Evolutionary conservation across 2,888 invertebrate genomes (phyloP).

Genomic region (Tuberolachnus salignus): DNA sequence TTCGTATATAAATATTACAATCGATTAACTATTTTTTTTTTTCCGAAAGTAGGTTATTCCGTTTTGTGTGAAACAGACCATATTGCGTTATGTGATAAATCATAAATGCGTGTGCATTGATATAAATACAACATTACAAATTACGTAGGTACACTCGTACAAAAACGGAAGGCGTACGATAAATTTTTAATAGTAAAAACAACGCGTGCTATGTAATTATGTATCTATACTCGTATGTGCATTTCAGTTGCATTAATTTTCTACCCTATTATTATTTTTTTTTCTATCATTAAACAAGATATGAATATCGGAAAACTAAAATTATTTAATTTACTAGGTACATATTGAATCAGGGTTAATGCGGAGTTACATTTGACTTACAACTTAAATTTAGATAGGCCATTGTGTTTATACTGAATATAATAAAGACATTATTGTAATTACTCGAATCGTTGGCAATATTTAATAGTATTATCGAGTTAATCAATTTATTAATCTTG

Average conservation of each 20-base stretch:
- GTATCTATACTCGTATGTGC: background rate
- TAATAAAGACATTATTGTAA: too few relatives aligned
- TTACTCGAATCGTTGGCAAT: too few relatives aligned
- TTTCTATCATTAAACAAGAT: too few relatives aligned
- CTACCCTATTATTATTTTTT: background rate
- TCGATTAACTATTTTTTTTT: constrained; percentile 15
- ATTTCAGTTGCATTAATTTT: constrained; percentile 1
- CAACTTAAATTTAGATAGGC: too few relatives aligned
- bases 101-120: constrained; percentile 22
- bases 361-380: background rate
- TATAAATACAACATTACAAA: background rate
- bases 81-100: constrained; percentile 25
- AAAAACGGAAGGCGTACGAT: background rate
- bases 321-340: background rate
- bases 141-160: background rate
- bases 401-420: too few relatives aligned
- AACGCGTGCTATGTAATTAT: background rate
- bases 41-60: constrained; percentile 17
- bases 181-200: constrained; percentile 25
- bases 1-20: background rate
- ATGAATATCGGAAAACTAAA: too few relatives aligned
- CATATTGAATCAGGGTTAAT: background rate
- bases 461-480: too few relatives aligned
- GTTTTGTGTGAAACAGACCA: constrained; percentile 36
- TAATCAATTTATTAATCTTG: too few relatives aligned